phyloP scores from a whole-genome alignment of 1,140 invertebrate species.

The Drosophila tsacasi region DNA sequence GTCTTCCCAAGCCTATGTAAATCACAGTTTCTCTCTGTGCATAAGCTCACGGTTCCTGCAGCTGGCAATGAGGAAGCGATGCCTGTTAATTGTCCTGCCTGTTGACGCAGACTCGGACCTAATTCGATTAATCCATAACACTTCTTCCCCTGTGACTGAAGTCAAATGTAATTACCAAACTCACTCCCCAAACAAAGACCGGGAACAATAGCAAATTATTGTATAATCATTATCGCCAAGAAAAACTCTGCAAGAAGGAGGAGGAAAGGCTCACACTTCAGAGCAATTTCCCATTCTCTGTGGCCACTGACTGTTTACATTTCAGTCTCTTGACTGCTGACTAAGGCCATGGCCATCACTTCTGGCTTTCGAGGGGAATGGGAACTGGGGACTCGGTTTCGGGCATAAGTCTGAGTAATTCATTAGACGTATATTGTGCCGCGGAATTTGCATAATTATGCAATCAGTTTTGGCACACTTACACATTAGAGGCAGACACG shows the following conservation, averaged over 20 bases:
- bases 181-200: slow-evolving; percentile 21
- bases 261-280: neutral
- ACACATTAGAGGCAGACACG: slow-evolving; percentile 78
- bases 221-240: slow-evolving; percentile 59
- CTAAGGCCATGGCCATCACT: slow-evolving; percentile 45
- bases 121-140: slow-evolving; percentile 61
- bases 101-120: slow-evolving; percentile 27
- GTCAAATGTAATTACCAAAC: slow-evolving; percentile 52
- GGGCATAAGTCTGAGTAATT: slow-evolving; percentile 61
- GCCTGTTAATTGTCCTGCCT: slow-evolving; percentile 54
- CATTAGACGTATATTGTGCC: slow-evolving; percentile 78
- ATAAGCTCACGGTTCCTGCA: slow-evolving; percentile 13
- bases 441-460: slow-evolving; percentile 79
- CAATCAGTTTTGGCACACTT: slow-evolving; percentile 82
- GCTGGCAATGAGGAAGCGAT: slow-evolving; percentile 12
- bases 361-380: slow-evolving; percentile 12
- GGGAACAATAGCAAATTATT: slow-evolving; percentile 72
- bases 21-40: neutral
- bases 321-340: slow-evolving; percentile 36
- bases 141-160: slow-evolving; percentile 18
- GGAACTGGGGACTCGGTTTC: no score
- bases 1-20: no score
- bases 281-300: slow-evolving; percentile 1
- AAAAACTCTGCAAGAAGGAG: slow-evolving; percentile 6
- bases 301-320: slow-evolving; percentile 6